Evolutionary conservation across 2,888 invertebrate species (phyloP), one percentile per base, ranked within the genome.

Genomic region (Dendrolimus pini): DNA sequence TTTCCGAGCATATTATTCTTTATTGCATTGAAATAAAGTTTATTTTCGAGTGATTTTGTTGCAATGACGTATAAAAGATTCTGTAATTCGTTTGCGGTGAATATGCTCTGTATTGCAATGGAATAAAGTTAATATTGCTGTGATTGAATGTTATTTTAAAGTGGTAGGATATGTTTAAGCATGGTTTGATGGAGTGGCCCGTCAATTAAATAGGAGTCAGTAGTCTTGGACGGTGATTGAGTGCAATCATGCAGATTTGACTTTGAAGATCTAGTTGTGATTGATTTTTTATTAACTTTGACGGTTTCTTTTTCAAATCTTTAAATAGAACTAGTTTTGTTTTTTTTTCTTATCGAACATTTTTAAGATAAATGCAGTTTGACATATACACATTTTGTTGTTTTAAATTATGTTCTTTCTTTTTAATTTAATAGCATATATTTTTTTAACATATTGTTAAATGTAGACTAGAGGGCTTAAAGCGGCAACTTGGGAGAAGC

Each of bases 101-200:
- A 61, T 63, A 63, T 72, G 65, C 62, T 47, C 62, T 71, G 70
- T 74, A 73, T 60, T 56, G 2, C 57, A 13, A 61, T 61, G 69
- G 56, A 54, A 68, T 77, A 80, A 66, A 68, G 80, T 77, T 72
- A 63, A 67, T 61, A 62, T 75, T 70, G 62, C 65, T 66, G 67
- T 67, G 65, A 64, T 59, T 60, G 42, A 41, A 53, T 55, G 61
- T 61, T 59, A 54, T 63, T 6, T 58, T 62, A 62, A 63, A 67
- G 74, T 78, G 71, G 79, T 72, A 66, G 63, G 69, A 60, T 66
- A 60, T 70, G 77, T 78, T 75, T 78, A 80, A 78, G 82, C 80
- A 80, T 83, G 79, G 82, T 83, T 82, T 89, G 88, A 89, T 88
- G 80, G 87, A 89, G 88, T 88, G 85, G 82, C 72, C 81, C 81